Evolutionary conservation across 2,888 invertebrate species (phyloP).

Genomic region (Andrena minutula): DNA sequence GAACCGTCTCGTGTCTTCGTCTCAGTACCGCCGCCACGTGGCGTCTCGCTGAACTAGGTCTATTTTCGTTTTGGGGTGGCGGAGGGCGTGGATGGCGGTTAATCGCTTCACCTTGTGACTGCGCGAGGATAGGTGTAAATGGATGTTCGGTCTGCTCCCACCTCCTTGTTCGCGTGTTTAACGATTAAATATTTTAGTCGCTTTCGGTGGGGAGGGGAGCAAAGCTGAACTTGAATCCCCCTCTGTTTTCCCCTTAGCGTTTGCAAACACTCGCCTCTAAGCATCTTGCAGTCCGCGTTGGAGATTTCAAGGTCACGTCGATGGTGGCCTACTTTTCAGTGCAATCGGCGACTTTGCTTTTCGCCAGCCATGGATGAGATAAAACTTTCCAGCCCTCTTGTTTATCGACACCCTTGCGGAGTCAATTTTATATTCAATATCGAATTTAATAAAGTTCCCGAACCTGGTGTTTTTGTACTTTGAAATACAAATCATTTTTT

Average conservation of each 20-base stretch:
- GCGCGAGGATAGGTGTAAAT: conserved; percentile 35
- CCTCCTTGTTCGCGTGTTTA: not conserved
- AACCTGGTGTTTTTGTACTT: too few species aligned
- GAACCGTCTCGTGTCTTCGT: conserved; percentile 8
- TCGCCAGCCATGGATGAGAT: too few species aligned
- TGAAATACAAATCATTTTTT: too few species aligned
- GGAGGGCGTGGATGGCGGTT: conserved; percentile 47
- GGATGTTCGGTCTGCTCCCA: conserved; percentile 23
- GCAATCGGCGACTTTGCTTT: not conserved
- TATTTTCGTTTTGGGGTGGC: conserved; percentile 33
- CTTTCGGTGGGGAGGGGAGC: not conserved
- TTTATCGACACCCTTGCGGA: too few species aligned
- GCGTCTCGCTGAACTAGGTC: conserved; percentile 11
- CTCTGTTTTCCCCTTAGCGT: not conserved
- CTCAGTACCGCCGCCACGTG: conserved; percentile 37
- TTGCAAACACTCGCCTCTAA: not conserved
- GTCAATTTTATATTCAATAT: too few species aligned
- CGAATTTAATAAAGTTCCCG: too few species aligned
- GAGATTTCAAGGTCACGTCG: conserved; percentile 3
- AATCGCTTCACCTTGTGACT: conserved; percentile 30
- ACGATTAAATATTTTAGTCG: conserved; percentile 27
- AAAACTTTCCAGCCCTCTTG: too few species aligned
- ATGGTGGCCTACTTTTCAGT: not conserved
- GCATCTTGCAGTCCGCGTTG: not conserved
- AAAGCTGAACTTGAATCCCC: not conserved